Conservation (phyloP, 2,888 invertebrate species). For the Creontiades dilutus region DNA sequence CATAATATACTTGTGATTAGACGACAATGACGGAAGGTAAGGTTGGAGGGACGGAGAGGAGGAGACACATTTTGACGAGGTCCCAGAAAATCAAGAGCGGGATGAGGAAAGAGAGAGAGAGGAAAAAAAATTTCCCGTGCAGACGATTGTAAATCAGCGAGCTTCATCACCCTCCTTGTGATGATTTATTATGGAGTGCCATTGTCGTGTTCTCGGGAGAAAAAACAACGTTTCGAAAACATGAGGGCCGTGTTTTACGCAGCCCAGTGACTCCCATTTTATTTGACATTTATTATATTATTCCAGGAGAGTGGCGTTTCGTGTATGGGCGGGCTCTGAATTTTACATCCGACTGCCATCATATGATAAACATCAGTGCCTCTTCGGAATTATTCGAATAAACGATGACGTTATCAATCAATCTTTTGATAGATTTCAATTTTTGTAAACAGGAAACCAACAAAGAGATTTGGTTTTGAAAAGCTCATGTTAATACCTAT, state of each 20-base stretch:
- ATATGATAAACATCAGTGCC: too few species aligned
- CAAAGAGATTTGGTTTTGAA: too few species aligned
- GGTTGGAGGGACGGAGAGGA: background rate
- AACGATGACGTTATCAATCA: too few species aligned
- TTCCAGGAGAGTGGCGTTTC: conserved; percentile 14
- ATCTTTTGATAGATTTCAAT: too few species aligned
- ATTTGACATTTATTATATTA: conserved; percentile 25
- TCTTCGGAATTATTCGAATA: too few species aligned
- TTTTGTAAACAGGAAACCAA: too few species aligned
- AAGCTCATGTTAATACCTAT: too few species aligned
- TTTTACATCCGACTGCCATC: background rate
- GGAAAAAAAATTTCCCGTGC: background rate
- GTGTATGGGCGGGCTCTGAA: background rate
- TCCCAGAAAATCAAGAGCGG: conserved; percentile 8
- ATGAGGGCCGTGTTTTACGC: conserved; percentile 27
- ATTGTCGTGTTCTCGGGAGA: conserved; percentile 9
- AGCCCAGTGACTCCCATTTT: background rate
- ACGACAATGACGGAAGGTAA: conserved; percentile 5
- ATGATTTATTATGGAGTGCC: conserved; percentile 35
- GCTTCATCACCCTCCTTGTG: conserved; percentile 15
- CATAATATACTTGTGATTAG: conserved; percentile 26
- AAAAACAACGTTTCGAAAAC: conserved; percentile 35
- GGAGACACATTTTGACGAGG: conserved; percentile 8
- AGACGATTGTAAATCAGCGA: conserved; percentile 6
- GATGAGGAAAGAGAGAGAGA: background rate